Conservation (phyloP, 1,140 invertebrate species). For the Elymnias hypermnestra region DNA sequence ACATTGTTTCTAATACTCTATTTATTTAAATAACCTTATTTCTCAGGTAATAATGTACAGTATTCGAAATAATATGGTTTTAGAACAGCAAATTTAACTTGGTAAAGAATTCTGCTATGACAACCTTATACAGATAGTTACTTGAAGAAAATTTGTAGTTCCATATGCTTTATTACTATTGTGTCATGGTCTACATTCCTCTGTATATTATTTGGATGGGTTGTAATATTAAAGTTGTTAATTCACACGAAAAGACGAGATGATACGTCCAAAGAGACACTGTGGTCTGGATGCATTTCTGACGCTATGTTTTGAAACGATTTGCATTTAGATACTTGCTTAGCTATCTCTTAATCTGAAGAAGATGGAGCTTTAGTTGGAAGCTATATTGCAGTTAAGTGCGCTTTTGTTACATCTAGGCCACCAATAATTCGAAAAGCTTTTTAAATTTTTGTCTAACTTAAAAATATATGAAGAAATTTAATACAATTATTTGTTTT, state of each 20-base stretch:
- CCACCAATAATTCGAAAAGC: too few species aligned
- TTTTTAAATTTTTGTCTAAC: too few species aligned
- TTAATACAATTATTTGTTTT: too few species aligned
- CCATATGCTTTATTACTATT: not conserved
- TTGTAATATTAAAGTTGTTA: not conserved
- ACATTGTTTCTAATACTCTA: not conserved
- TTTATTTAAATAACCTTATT: slow-evolving; percentile 6
- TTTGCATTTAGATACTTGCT: slow-evolving; percentile 21
- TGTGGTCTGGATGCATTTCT: slow-evolving; percentile 15
- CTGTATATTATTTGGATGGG: not conserved
- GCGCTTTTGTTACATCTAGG: too few species aligned
- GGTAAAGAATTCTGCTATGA: slow-evolving; percentile 8
- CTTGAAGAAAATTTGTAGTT: slow-evolving; percentile 1
- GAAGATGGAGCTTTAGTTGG: too few species aligned
- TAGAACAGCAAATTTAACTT: slow-evolving; percentile 1
- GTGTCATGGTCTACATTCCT: not conserved
- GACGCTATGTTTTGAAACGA: slow-evolving; percentile 15
- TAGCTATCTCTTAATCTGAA: slow-evolving; percentile 6
- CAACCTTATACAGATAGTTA: not conserved
- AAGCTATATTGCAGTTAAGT: too few species aligned
- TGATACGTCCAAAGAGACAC: slow-evolving; percentile 11
- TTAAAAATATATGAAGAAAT: too few species aligned
- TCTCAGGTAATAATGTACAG: not conserved
- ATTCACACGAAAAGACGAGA: slow-evolving; percentile 11
- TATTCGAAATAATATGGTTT: not conserved